Conservation (phyloP, 2,797 vertebrate species). For the Euphonia xanthogaster region DNA sequence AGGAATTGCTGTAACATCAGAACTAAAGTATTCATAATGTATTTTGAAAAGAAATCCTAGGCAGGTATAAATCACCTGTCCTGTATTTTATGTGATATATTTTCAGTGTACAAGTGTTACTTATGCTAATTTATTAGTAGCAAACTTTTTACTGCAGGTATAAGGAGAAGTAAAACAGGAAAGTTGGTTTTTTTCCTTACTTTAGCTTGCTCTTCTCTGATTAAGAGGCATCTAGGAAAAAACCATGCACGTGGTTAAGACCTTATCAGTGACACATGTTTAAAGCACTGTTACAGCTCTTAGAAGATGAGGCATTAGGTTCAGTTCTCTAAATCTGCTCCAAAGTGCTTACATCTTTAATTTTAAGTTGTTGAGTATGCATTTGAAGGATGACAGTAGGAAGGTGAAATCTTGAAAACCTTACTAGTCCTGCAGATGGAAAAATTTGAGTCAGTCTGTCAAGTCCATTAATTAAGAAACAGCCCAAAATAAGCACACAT, state of each 20-base stretch:
- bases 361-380: background rate
- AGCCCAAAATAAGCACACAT: background rate
- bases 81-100: background rate
- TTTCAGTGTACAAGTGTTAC: background rate
- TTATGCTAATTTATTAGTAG: background rate
- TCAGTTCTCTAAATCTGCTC: background rate
- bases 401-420: background rate
- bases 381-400: background rate
- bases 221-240: background rate
- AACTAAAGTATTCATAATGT: background rate
- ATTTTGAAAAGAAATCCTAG: background rate
- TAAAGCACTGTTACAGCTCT: background rate
- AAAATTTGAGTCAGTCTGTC: background rate
- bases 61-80: background rate
- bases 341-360: background rate
- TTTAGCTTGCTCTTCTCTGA: background rate
- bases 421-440: background rate
- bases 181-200: background rate
- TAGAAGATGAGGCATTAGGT: background rate
- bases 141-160: background rate
- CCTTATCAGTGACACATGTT: background rate
- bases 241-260: background rate
- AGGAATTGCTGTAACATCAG: background rate
- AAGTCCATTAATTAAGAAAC: constrained; percentile 25
- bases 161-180: background rate